Base-by-base conservation (phyloP, 2,113 vertebrate genomes). In the Oreocharis arfaki region DNA sequence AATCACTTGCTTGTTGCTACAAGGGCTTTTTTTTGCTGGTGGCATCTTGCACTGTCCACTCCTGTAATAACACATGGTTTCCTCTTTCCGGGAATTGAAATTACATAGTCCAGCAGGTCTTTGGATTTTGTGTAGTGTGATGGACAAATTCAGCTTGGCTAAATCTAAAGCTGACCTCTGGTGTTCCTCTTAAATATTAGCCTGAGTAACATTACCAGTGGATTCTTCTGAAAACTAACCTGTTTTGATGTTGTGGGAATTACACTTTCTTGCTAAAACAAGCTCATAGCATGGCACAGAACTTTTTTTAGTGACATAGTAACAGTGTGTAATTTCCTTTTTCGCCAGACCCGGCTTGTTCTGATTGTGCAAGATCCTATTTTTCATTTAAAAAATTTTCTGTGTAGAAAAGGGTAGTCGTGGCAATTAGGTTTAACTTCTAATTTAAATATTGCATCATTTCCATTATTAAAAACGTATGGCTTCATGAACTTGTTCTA, bases 381-480 rank as follows among this genome's bases (percentile, higher is more conserved):
- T 81, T 96, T 92, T 92, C 84, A 59, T 93, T 28, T 3, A 17
- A 85, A 69, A 78, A 49, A 41, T 42, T 56, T 90, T 95, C 90
- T 79, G 67, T 88, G 87, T 89, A 88, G 88, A 87, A 84, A 88
- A 84, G 86, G 57, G 19, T 92, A 63, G 64, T 79, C 75, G 71
- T 80, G 67, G 23, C 63, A 77, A 47, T 91, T 94, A 67, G 24
- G 9, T 91, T 91, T 92, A 92, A 93, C 42, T 82, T 96, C 53
- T 87, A 75, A 88, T 95, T 93, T 94, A 95, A 90, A 91, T 77
- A 84, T 90, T 86, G 90, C 96, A 63, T 74, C 74, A 89, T 73
- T 74, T 44, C 47, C 32, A 16, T 96, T 94, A 91, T 68, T 95
- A 47, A 74, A 96, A 97, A 77, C 82, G 90, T 80, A 61, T 21